These are phyloP conservation scores for Ectobius pallidus DNA, from an alignment of 2,888 invertebrate species.

Conservation along the genomic window DNA sequence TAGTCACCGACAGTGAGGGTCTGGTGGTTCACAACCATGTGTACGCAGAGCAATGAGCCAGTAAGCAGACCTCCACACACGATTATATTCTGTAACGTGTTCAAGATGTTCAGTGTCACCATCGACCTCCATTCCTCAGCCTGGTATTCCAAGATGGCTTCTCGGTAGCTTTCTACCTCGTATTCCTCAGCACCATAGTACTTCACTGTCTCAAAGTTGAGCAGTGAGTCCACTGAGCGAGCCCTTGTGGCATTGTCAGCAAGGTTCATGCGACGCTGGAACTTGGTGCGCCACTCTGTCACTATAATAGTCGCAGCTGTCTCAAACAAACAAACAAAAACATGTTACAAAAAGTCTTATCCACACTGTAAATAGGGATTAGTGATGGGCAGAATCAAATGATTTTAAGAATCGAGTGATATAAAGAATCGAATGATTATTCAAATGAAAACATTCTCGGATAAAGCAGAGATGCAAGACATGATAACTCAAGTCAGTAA, in stretches of 20 bases:
- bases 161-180: constrained; percentile 84
- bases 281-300: constrained; percentile 99
- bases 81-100: constrained; percentile 89
- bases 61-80: constrained; percentile 84
- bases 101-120: constrained; percentile 86
- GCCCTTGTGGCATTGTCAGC: constrained; percentile 93
- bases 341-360: neutral
- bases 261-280: constrained; percentile 89
- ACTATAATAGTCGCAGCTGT: constrained; percentile 82
- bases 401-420: too few species aligned
- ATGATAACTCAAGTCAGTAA: too few species aligned
- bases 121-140: constrained; percentile 89
- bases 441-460: too few species aligned
- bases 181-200: constrained; percentile 95
- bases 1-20: constrained; percentile 92
- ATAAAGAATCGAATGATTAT: too few species aligned
- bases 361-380: neutral
- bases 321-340: neutral
- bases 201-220: constrained; percentile 99
- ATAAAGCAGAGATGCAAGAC: too few species aligned
- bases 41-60: constrained; percentile 88
- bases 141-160: constrained; percentile 86
- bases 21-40: constrained; percentile 75
- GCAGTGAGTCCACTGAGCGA: constrained; percentile 91
- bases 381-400: too few species aligned